phyloP scores from a whole-genome alignment of 2,888 invertebrate species.

The Hydrotaea diabolus region DNA sequence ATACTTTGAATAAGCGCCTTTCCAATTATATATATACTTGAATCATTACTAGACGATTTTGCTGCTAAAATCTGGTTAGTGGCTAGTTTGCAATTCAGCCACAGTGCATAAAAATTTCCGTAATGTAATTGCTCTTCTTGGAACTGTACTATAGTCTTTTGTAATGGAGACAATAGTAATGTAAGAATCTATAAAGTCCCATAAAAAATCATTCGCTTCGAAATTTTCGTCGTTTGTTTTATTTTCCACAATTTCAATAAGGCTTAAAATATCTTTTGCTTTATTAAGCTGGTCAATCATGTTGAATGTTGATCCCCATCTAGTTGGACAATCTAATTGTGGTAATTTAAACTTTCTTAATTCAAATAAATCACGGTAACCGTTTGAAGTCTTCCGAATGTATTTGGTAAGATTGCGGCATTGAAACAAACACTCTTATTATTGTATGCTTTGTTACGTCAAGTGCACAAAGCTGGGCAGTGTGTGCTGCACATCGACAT shows the following conservation, averaged over 20 bases:
- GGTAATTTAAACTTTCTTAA: not conserved
- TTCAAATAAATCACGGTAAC: not conserved
- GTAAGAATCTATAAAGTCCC: too few relatives aligned
- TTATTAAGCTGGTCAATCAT: not conserved
- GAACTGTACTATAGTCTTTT: too few relatives aligned
- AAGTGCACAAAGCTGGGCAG: conserved; percentile 60
- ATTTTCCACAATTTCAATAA: not conserved
- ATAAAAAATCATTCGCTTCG: too few relatives aligned
- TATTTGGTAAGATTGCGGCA: conserved; percentile 2
- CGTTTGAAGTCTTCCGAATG: not conserved
- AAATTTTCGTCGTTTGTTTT: too few relatives aligned
- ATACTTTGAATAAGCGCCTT: too few relatives aligned
- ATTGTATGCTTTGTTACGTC: conserved; percentile 29
- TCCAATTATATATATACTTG: too few relatives aligned
- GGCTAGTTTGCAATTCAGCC: too few relatives aligned
- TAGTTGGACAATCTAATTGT: not conserved
- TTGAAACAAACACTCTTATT: not conserved
- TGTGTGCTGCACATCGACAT: conserved; percentile 53
- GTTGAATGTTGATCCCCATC: not conserved
- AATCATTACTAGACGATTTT: too few relatives aligned
- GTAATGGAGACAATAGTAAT: too few relatives aligned
- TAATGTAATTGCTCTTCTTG: too few relatives aligned
- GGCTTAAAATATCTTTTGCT: not conserved
- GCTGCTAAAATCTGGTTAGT: too few relatives aligned
- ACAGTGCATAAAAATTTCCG: too few relatives aligned